Base-by-base conservation (phyloP, 2,888 invertebrate genomes). In the Hirtodrosophila trivittata region DNA sequence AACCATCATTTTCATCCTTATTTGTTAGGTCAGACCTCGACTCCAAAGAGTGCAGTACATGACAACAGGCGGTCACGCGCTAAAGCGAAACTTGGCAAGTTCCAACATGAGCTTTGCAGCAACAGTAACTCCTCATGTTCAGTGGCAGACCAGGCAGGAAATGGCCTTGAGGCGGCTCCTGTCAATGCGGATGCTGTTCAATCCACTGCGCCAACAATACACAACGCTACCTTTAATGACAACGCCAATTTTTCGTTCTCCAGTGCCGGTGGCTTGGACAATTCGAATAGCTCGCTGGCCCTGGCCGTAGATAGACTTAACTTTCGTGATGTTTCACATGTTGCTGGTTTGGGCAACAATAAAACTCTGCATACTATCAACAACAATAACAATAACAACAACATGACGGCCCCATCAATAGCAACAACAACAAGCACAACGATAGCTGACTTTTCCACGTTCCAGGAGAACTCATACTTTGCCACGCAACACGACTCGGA, bases 381-480 rank as follows among this genome's bases (percentile, higher is more conserved):
- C 6, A 84, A 72, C 9, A 84, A 66, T n/a, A 69, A 71, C 1
- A 63, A 60, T 2, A 66, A 58, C 14, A 66, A 68, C 18, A 77
- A 65, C 39, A 64, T 60, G 38, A 58, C n/a, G 64, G 66, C 18
- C 75, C 59, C 38, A 62, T 58, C 41, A 14, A 41, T 32, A 6
- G 4, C 38, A 56, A 68, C 26, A 64, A 50, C 35, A 45, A 62
- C 33, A 41, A 63, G 57, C 32, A 77, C 67, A 16, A 64, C 86
- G 25, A 77, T 88, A 9, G 86, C 88, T 26, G 91, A 91, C 42
- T 88, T 90, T 50, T 89, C 89, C 14, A 90, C 90, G 8, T 91
- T 88, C 56, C 91, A 91, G 49, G 91, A 91, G 59, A 91, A 91
- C 55, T 90, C 91, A 1, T 91, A 89, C 58, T 91, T 91, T 70